Base-by-base conservation (phyloP, 2,888 invertebrate species). In the Andrena bucephala region DNA sequence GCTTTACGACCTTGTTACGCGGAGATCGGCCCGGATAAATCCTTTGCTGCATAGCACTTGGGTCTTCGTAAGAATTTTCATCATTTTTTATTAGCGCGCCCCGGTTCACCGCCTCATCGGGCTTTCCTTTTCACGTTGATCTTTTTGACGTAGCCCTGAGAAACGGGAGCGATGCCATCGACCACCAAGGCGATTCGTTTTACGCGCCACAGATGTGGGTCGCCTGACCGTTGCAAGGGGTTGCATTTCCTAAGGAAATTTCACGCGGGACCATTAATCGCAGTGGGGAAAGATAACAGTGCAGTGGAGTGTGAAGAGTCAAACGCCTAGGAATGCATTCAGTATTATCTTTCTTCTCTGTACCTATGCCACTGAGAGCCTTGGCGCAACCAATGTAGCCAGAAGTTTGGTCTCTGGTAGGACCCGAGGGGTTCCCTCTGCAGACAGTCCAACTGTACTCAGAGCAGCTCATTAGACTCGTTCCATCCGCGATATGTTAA, bases 11-110 rank as follows among this genome's bases (percentile, higher is more conserved):
- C 79, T 79, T 81, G 73, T 81, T 74, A 52, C 69, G 10, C 50
- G 36, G 33, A 78, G 67, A 78, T 81, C 68, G 72, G 42, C 59
- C 33, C 5, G 16, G 33, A 67, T 72, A 77, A 63, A 70, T 74
- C 59, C 54, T 66, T 27, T 24, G 16, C 20, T 8, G 24, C 54
- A 29, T 20, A 33, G 31, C 13, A n/a, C 27, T 42, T 6, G 2
- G 24, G 36, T 33, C 27, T 31, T 16, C 54, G n/a, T 36, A 81
- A 72, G 79, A 79, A 79, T 81, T 79, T 79, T 79, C 73, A 70
- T 81, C 59, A 69, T 42, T 67, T 75, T 60, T 57, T 71, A 71
- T 63, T 36, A 31, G 67, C 13, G 42, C 48, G 54, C 6, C 13
- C 7, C 16, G 52, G 50, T 36, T 27, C 54, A 52, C 7, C 42